Base-by-base conservation (phyloP, 1,140 invertebrate genomes). In the Solen grandis region DNA sequence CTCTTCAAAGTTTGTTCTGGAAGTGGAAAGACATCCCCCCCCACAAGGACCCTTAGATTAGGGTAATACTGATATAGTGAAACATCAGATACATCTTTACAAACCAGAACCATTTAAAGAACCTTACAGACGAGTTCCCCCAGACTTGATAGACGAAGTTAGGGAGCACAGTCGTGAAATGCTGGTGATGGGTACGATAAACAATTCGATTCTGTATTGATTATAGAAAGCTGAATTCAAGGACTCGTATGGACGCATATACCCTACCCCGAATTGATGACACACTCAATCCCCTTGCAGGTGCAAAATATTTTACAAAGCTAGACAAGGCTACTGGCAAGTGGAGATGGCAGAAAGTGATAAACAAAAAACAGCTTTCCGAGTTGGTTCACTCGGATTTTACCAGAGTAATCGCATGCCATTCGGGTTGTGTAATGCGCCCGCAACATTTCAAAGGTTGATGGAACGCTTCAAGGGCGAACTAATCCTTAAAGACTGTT, bases 391-490 rank as follows among this genome's bases (percentile, higher is more conserved):
- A 13, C 31, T 65, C 10, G 31, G 62, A 33, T 65, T 65, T 36
- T 65, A 10, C 41, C 1, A 35, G n/a, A 36, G 33, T 5, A 29
- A 29, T 19, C 19, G 59, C 16, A 62, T 62, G 59, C 25, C 3
- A 31, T 62, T 62, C 33, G n/a, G n/a, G n/a, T n/a, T n/a, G n/a
- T n/a, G n/a, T n/a, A n/a, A n/a, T n/a, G n/a, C n/a, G n/a, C n/a
- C 14, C 25, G 5, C 27, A 29, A 27, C 5, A 29, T 29, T 5
- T 29, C 59, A 62, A 62, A 5, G 19, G 5, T 19, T 62, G 19
- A 62, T 27, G 25, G 59, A 62, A 33, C 27, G 16, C 25, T 62
- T 19, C 13, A 69, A 52, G 66, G 66, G 66, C 13, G 66, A 69
- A 1, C 10, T 69, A 5, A 50, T 52, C 36, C 31, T 69, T 4